Evolutionary conservation across 2,113 vertebrate genomes (phyloP).

Genomic region (Rhagologus leucostigma): DNA sequence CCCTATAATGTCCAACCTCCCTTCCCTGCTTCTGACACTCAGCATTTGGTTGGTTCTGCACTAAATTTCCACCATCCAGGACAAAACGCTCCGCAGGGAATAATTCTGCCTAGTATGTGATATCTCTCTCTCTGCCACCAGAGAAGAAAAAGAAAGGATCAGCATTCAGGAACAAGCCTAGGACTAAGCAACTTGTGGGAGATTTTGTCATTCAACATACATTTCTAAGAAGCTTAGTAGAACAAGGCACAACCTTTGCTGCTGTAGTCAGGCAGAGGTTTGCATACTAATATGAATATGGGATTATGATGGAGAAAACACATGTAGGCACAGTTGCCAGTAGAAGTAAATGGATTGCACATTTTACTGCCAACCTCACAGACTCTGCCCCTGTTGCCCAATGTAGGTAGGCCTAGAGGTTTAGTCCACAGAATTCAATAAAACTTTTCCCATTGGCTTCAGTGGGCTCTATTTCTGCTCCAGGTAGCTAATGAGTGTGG

Average conservation of each 20-base stretch:
- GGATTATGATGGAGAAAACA: neutral
- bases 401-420: neutral
- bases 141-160: neutral
- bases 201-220: neutral
- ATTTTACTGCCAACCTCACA: neutral
- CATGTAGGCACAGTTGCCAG: neutral
- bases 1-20: neutral
- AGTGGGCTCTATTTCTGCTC: neutral
- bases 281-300: neutral
- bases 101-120: neutral
- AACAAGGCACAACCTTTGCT: neutral
- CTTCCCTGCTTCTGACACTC: neutral
- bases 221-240: neutral
- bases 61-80: neutral
- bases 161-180: neutral
- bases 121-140: neutral
- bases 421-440: neutral
- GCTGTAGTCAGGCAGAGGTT: neutral
- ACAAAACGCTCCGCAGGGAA: neutral
- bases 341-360: neutral
- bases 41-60: neutral
- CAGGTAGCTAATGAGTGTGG: neutral
- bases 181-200: neutral
- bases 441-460: neutral
- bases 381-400: neutral